Evolutionary conservation across 2,888 invertebrate species (phyloP).

Genomic region (Latrodectus elegans): DNA sequence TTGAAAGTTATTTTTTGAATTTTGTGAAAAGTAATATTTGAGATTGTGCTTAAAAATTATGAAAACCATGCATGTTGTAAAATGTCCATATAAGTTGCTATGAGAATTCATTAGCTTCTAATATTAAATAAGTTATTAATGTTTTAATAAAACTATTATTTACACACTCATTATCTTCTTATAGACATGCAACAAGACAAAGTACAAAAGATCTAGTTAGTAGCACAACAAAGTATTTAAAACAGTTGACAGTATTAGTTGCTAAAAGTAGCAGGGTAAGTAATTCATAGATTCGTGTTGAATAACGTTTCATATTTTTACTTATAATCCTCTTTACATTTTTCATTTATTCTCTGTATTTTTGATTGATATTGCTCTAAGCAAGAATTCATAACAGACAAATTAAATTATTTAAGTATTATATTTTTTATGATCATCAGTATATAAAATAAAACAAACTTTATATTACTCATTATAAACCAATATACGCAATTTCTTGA

Average conservation of each 20-base stretch:
- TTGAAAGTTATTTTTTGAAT: background rate
- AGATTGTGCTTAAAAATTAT: no score
- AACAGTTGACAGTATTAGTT: constrained; percentile 81
- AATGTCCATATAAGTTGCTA: background rate
- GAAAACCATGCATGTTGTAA: background rate
- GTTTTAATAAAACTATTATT: no score
- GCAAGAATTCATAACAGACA: no score
- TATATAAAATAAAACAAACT: no score
- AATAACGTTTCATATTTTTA: no score
- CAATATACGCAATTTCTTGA: no score
- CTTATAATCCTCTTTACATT: no score
- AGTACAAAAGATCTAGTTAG: constrained; percentile 84
- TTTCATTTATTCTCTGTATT: no score
- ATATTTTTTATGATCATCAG: no score
- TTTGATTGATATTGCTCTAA: no score
- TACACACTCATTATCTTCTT: background rate
- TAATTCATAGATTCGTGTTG: background rate
- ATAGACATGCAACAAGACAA: constrained; percentile 84
- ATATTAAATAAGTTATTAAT: background rate
- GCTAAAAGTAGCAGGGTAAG: constrained; percentile 45
- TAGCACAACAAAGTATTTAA: constrained; percentile 83
- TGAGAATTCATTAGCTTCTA: background rate
- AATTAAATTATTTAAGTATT: no score
- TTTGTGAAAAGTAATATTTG: background rate
- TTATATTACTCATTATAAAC: no score